Percentiles rank a stretch among this genome's conserved stretches.
These are phyloP conservation scores for Tachina lurida DNA, from an alignment of 2,888 invertebrate genomes.

Conservation along the genomic window DNA sequence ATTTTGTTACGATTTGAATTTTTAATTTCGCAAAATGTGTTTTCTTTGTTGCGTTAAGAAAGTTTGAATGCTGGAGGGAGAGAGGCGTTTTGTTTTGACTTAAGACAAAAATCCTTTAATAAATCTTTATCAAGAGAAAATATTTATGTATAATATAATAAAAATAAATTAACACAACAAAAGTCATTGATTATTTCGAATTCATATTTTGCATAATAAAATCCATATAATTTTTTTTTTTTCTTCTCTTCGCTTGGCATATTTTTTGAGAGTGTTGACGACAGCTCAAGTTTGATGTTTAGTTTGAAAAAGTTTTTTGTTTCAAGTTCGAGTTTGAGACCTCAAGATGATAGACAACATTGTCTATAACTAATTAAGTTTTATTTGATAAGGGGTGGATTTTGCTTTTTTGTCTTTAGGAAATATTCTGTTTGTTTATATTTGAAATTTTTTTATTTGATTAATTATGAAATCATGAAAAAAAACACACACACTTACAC, in stretches of 20 bases:
- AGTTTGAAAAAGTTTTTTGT: constrained; percentile 30
- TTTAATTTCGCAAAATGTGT: constrained; percentile 51
- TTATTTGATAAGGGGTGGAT: constrained; percentile 48
- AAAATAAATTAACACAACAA: constrained; percentile 63
- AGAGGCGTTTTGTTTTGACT: background rate
- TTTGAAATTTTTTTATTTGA: constrained; percentile 53
- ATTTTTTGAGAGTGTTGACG: constrained; percentile 53
- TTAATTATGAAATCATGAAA: constrained; percentile 67
- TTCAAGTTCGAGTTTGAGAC: constrained; percentile 36
- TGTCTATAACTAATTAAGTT: constrained; percentile 72
- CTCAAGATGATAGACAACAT: constrained; percentile 61
- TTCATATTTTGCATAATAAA: constrained; percentile 60
- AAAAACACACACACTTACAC: background rate
- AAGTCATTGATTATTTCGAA: constrained; percentile 71
- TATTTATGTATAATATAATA: constrained; percentile 32
- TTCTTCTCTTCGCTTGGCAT: constrained; percentile 36
- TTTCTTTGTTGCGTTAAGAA: background rate
- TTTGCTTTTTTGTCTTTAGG: constrained; percentile 20
- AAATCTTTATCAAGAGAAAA: constrained; percentile 21
- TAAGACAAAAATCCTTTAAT: constrained; percentile 52
- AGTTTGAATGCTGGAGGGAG: background rate
- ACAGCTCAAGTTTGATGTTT: constrained; percentile 62
- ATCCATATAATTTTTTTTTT: constrained; percentile 37
- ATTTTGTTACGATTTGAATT: constrained; percentile 68
- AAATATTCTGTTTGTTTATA: constrained; percentile 34